These are phyloP conservation scores for Notocelia uddmanniana DNA, from an alignment of 2,888 invertebrate species.

Conservation along the genomic window DNA sequence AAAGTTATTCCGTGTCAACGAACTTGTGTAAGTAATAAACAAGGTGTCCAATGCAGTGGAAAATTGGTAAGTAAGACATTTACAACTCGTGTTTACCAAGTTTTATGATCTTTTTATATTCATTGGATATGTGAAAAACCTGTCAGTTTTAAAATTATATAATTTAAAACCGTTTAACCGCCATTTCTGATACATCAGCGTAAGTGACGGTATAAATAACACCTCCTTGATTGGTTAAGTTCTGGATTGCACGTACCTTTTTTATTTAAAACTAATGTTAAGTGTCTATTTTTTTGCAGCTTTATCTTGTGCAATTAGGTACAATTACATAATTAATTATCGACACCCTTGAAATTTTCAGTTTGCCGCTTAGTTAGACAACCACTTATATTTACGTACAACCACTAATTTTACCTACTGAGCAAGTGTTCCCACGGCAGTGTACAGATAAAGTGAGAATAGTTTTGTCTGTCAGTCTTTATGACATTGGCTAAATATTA, in stretches of 20 bases:
- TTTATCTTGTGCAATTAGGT: neutral
- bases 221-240: too few relatives aligned
- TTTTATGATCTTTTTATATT: neutral
- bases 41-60: conserved; percentile 30
- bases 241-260: too few relatives aligned
- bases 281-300: neutral
- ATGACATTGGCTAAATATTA: too few relatives aligned
- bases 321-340: neutral
- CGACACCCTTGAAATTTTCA: neutral
- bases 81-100: conserved; percentile 17
- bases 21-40: conserved; percentile 43
- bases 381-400: neutral
- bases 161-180: neutral
- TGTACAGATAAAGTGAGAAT: too few relatives aligned
- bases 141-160: neutral
- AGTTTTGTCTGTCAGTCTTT: too few relatives aligned
- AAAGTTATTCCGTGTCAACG: conserved; percentile 42
- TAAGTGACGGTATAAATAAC: too few relatives aligned
- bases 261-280: too few relatives aligned
- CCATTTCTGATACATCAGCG: too few relatives aligned
- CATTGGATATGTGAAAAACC: neutral
- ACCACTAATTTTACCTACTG: neutral
- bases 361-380: neutral
- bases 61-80: conserved; percentile 28
- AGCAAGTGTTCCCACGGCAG: too few relatives aligned